Evolutionary conservation across 2,888 invertebrate genomes (phyloP).

Genomic region (Aphrophora alni): DNA sequence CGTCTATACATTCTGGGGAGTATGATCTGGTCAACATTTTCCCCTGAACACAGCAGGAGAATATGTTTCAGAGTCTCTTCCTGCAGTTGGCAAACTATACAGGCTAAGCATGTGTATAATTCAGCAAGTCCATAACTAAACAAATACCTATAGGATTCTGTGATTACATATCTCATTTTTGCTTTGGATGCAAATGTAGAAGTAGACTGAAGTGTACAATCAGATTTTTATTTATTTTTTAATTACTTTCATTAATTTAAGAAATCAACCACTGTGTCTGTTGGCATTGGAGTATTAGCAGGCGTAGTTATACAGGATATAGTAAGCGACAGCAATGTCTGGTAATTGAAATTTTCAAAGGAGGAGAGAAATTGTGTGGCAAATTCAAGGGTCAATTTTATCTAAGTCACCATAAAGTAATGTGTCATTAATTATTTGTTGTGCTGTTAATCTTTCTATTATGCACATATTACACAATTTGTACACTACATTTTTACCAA

Average conservation of each 20-base stretch:
- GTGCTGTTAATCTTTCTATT: background rate
- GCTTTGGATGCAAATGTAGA: too few relatives aligned
- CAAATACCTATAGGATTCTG: too few relatives aligned
- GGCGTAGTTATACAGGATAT: background rate
- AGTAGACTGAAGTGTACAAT: too few relatives aligned
- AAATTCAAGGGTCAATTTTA: background rate
- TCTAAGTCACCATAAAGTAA: background rate
- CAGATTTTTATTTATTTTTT: too few relatives aligned
- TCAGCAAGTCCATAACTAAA: too few relatives aligned
- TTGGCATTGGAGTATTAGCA: background rate
- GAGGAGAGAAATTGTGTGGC: background rate
- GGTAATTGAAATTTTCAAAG: background rate
- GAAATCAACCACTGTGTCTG: background rate
- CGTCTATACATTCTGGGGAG: too few relatives aligned
- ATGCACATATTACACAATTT: background rate
- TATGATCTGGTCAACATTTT: too few relatives aligned
- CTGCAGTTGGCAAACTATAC: too few relatives aligned
- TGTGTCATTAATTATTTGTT: background rate
- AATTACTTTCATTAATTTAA: background rate
- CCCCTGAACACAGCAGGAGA: too few relatives aligned
- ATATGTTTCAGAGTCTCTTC: too few relatives aligned
- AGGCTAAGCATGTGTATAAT: too few relatives aligned
- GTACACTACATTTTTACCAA: background rate
- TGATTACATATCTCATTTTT: too few relatives aligned
- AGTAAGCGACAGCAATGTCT: background rate